Conservation (phyloP, 2,113 vertebrate genomes). For the Microcebus lehilahytsara region DNA sequence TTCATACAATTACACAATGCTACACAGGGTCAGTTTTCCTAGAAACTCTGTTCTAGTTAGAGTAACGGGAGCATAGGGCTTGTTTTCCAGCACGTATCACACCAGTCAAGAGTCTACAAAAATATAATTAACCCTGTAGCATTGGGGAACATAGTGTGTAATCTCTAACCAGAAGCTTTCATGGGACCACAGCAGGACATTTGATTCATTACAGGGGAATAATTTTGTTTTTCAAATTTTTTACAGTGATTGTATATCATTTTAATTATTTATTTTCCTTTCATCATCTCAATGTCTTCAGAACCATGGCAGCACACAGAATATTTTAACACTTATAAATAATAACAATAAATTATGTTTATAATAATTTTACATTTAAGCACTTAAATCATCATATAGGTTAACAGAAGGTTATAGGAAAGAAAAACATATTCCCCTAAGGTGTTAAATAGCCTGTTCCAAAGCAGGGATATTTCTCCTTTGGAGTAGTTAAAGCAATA, state of each 20-base stretch:
- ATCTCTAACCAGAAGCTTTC: constrained; percentile 33
- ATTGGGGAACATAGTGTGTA: not conserved
- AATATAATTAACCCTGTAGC: constrained; percentile 38
- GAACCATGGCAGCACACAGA: not conserved
- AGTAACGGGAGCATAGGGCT: constrained; percentile 40
- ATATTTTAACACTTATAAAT: not conserved
- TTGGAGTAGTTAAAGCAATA: constrained; percentile 19
- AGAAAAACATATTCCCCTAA: not conserved
- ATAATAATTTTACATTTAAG: constrained; percentile 10
- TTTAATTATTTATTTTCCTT: not conserved
- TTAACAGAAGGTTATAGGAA: not conserved
- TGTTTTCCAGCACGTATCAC: constrained; percentile 52
- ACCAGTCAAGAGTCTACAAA: constrained; percentile 38
- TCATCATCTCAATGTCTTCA: not conserved
- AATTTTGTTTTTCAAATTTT: constrained; percentile 38
- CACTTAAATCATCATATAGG: constrained; percentile 6
- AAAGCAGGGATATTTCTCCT: constrained; percentile 7
- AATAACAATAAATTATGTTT: not conserved
- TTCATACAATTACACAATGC: constrained; percentile 38
- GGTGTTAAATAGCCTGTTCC: not conserved
- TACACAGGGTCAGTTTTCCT: not conserved
- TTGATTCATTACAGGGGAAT: constrained; percentile 8
- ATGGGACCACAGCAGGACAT: not conserved
- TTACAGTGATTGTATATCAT: not conserved
- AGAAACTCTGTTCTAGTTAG: not conserved